These are phyloP conservation scores for Equus quagga DNA, from an alignment of 2,113 vertebrate species.

Conservation along the genomic window DNA sequence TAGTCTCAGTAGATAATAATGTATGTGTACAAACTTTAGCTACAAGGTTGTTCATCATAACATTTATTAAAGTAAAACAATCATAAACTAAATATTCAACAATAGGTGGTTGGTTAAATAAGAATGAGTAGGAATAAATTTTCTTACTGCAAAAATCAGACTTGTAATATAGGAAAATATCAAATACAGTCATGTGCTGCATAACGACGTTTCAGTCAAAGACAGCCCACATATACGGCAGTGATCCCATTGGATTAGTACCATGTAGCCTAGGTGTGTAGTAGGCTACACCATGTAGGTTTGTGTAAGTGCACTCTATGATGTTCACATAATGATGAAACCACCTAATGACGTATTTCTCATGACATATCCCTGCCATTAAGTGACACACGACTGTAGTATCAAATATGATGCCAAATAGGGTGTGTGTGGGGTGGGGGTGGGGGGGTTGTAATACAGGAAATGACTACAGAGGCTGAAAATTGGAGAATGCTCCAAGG, in stretches of 20 bases:
- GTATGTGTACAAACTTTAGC: neutral
- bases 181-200: neutral
- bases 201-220: no score
- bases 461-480: neutral
- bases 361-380: no score
- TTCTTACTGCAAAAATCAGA: neutral
- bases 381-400: no score
- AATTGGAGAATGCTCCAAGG: neutral
- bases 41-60: neutral
- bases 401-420: neutral
- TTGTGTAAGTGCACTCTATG: no score
- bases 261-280: no score
- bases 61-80: conserved; percentile 18
- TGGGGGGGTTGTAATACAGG: neutral
- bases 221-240: no score
- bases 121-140: neutral
- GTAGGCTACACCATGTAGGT: no score
- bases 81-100: neutral
- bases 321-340: no score
- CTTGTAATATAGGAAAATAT: neutral
- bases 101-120: neutral
- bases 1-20: neutral
- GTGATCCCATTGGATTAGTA: no score
- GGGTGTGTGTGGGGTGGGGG: neutral
- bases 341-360: no score